Conservation (phyloP, 2,888 invertebrate genomes). For the Autographa pulchrina region DNA sequence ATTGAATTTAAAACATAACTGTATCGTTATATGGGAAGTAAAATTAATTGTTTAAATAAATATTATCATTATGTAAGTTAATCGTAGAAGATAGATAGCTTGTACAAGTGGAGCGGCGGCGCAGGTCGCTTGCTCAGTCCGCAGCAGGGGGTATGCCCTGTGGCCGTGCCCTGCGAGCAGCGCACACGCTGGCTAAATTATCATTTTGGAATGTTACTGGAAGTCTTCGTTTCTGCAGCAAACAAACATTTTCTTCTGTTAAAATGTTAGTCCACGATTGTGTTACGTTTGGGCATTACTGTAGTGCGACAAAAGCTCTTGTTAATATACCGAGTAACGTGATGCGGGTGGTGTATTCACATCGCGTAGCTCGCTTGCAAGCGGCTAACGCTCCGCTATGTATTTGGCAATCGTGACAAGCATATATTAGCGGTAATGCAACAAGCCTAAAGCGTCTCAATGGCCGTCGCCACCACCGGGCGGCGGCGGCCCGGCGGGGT, state of each 20-base stretch:
- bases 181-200: slow-evolving; percentile 72
- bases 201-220: slow-evolving; percentile 88
- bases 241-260: slow-evolving; percentile 82
- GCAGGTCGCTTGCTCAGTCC: slow-evolving; percentile 56
- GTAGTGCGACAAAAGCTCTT: slow-evolving; percentile 52
- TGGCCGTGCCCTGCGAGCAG: slow-evolving; percentile 62
- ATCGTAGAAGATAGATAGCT: slow-evolving; percentile 56
- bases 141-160: slow-evolving; percentile 58
- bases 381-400: slow-evolving; percentile 53
- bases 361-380: slow-evolving; percentile 47
- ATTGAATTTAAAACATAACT: slow-evolving; percentile 84
- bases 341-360: slow-evolving; percentile 54
- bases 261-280: slow-evolving; percentile 75
- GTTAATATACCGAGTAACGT: slow-evolving; percentile 44
- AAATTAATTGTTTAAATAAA: slow-evolving; percentile 72
- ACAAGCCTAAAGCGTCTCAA: slow-evolving; percentile 54
- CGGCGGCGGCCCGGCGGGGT: slow-evolving; percentile 43
- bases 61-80: slow-evolving; percentile 69
- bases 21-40: slow-evolving; percentile 74
- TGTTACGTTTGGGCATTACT: slow-evolving; percentile 38
- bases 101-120: slow-evolving; percentile 56
- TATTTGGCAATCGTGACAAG: slow-evolving; percentile 49
- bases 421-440: slow-evolving; percentile 47
- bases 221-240: slow-evolving; percentile 87
- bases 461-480: slow-evolving; percentile 35